Evolutionary conservation across 2,113 vertebrate genomes (phyloP), one percentile per base, ranked within the genome.

Genomic region (Alaudala cheleensis): DNA sequence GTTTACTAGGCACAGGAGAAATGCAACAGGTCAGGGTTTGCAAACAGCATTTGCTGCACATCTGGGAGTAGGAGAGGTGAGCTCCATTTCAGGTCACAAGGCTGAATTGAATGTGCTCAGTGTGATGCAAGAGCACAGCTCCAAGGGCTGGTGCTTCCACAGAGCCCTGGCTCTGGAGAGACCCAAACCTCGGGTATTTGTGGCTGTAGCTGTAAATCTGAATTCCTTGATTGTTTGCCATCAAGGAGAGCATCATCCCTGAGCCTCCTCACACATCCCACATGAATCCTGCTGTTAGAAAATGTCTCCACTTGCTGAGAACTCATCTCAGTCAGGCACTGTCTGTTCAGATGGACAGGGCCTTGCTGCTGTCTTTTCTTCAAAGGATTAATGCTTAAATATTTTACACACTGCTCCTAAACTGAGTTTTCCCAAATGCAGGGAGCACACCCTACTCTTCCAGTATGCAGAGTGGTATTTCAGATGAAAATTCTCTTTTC

Each of bases 1-100:
- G 47, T 96, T 94, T 96, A 87, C 80, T 80, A 83, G 86, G 61
- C 78, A 88, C 47, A 69, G 76, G 51, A 90, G 47, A 57, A 86
- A 86, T 49, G 67, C 42, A 84, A 39, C 64, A 86, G 91, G 67
- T 7, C 10, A 40, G 18, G 19, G 16, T 39, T 91, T 79, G 70
- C 42, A 81, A 94, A 23, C 29, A 51, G 33, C 51, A 24, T 37
- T 85, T 78, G 34, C 18, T 71, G 71, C 34, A 26, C 17, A 20
- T 92, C 87, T 92, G 11, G 29, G 37, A 70, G 24, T 9, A 50
- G 80, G 39, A 95, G 54, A 66, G 47, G 12, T 49, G 37, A 92
- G n/a, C 56, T 93, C 71, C 50, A 37, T 61, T 88, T 90, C 33
- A 77, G 67, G 37, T 60, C 42, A 37, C 15, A 58, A 40, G 72